Conservation (phyloP, 2,888 invertebrate genomes). For the Fragum fragum region DNA sequence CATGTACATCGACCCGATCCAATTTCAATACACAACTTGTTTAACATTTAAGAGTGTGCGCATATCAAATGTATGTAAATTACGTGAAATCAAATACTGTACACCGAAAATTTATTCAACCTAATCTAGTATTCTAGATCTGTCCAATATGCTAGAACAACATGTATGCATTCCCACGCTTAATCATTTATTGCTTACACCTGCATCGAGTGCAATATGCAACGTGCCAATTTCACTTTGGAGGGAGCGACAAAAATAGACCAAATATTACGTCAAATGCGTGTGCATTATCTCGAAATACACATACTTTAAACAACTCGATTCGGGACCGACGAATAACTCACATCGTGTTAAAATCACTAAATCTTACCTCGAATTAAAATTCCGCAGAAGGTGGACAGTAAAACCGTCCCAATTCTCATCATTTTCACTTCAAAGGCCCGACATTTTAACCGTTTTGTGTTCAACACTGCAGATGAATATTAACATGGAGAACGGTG, state of each 20-base stretch:
- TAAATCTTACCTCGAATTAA: neutral
- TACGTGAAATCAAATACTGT: neutral
- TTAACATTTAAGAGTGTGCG: neutral
- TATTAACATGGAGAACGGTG: conserved; percentile 53
- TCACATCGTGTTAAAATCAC: neutral
- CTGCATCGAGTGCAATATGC: conserved; percentile 23
- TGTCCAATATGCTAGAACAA: neutral
- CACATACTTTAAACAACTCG: conserved; percentile 17
- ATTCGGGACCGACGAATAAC: neutral
- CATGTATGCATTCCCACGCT: conserved; percentile 19
- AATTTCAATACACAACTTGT: neutral
- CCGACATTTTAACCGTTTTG: conserved; percentile 52
- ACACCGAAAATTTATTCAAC: too few relatives aligned
- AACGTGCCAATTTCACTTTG: conserved; percentile 8
- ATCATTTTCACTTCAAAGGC: conserved; percentile 54
- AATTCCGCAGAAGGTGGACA: conserved; percentile 19
- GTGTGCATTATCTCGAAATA: conserved; percentile 1
- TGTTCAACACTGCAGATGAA: conserved; percentile 38
- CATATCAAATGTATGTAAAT: neutral
- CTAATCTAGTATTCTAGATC: neutral
- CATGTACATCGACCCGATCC: neutral
- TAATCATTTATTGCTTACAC: neutral
- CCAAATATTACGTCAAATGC: conserved; percentile 20
- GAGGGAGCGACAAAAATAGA: conserved; percentile 17
- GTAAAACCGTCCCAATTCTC: conserved; percentile 33